Conservation (phyloP, 92 coral and sea anemone genomes). For the Actinostola sp. region DNA sequence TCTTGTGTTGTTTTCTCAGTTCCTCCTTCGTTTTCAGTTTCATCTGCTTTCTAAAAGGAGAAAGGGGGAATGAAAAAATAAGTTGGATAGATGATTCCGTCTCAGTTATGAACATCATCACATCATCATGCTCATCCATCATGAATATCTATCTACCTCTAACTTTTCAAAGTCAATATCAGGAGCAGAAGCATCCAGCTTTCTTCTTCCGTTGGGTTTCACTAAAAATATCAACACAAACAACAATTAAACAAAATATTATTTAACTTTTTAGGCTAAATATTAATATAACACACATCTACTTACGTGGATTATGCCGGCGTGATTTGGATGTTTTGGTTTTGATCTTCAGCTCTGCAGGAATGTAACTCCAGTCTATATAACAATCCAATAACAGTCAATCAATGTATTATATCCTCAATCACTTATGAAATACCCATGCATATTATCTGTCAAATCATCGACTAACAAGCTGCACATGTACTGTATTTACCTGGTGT, state of each 20-base stretch:
- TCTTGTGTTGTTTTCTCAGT: slow-evolving; percentile 35
- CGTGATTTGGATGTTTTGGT: slow-evolving; percentile 52
- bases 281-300: background rate
- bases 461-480: background rate
- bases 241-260: background rate
- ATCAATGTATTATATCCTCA: background rate
- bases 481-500: slow-evolving; percentile 64
- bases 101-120: background rate
- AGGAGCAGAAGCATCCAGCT: slow-evolving; percentile 4
- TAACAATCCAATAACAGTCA: background rate
- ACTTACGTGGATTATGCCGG: slow-evolving; percentile 6
- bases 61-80: background rate
- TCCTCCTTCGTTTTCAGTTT: slow-evolving; percentile 57
- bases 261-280: background rate
- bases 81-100: background rate
- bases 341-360: slow-evolving; percentile 83
- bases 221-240: no score
- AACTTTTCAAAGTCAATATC: slow-evolving; percentile 21
- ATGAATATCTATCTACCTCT: slow-evolving; percentile 9
- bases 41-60: slow-evolving; percentile 59
- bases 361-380: slow-evolving; percentile 86
- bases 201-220: slow-evolving; percentile 11
- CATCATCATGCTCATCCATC: background rate
- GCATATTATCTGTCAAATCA: background rate
- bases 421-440: background rate